phyloP scores from a whole-genome alignment of 2,797 vertebrate genomes.

The Spea hammondii region DNA sequence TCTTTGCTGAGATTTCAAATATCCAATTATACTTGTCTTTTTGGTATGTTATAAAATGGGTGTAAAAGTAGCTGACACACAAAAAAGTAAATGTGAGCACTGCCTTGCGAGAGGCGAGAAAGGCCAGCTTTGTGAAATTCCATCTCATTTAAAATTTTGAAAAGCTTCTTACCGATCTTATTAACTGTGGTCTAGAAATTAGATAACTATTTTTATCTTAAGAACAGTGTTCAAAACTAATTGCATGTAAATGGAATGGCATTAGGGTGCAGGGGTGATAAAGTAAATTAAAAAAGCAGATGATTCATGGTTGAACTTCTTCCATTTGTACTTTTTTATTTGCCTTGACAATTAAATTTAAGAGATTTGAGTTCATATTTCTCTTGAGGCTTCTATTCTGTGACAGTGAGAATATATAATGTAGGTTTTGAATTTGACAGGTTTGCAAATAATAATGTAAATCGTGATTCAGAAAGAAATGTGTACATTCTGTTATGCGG shows the following conservation, averaged over 20 bases:
- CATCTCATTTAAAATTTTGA: slow-evolving; percentile 42
- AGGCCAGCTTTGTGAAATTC: slow-evolving; percentile 30
- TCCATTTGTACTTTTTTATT: slow-evolving; percentile 9
- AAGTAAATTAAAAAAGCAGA: slow-evolving; percentile 41
- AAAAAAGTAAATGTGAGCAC: slow-evolving; percentile 27
- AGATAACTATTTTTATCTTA: slow-evolving; percentile 49
- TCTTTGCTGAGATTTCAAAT: slow-evolving; percentile 46
- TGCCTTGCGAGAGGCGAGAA: slow-evolving; percentile 10
- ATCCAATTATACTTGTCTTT: slow-evolving; percentile 46
- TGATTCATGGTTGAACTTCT: slow-evolving; percentile 35
- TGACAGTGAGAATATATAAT: background rate
- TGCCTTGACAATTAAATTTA: background rate
- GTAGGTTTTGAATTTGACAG: background rate
- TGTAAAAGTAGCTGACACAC: slow-evolving; percentile 46
- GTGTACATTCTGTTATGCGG: background rate
- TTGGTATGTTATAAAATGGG: slow-evolving; percentile 35
- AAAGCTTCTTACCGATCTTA: slow-evolving; percentile 41
- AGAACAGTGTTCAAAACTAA: slow-evolving; percentile 46
- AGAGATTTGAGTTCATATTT: slow-evolving; percentile 13
- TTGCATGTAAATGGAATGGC: slow-evolving; percentile 46
- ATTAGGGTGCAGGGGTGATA: slow-evolving; percentile 42
- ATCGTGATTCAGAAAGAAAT: background rate
- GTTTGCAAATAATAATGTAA: background rate
- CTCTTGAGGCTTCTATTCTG: background rate
- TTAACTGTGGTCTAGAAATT: slow-evolving; percentile 44